Evolutionary conservation across 2,888 invertebrate species (phyloP).

Genomic region (Drosophila tripunctata): DNA sequence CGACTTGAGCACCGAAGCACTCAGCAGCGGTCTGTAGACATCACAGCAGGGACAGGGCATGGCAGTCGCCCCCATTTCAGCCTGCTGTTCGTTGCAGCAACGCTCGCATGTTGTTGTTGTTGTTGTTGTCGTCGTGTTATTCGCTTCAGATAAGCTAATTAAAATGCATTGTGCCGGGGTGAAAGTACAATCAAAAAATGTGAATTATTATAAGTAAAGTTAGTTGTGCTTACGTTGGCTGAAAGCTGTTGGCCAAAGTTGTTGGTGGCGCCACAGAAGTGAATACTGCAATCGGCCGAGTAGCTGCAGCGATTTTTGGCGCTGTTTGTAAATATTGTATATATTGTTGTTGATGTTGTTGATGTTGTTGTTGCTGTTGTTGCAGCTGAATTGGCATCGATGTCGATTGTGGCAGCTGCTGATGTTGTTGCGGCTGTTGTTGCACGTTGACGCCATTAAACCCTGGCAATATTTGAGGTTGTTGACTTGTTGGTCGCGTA

Average conservation of each 20-base stretch:
- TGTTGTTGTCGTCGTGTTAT: slow-evolving; percentile 22
- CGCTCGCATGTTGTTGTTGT: slow-evolving; percentile 35
- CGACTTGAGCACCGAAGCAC: slow-evolving; percentile 55
- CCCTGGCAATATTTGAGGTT: slow-evolving; percentile 66
- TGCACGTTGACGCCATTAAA: slow-evolving; percentile 75
- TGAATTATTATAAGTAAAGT: slow-evolving; percentile 40
- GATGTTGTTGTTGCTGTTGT: slow-evolving; percentile 43
- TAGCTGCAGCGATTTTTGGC: slow-evolving; percentile 48
- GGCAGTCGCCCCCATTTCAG: not conserved
- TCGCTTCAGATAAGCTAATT: slow-evolving; percentile 59
- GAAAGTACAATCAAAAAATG: slow-evolving; percentile 15
- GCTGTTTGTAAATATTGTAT: slow-evolving; percentile 38
- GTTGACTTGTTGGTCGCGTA: slow-evolving; percentile 61
- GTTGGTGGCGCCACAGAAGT: slow-evolving; percentile 22
- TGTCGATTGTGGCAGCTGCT: slow-evolving; percentile 24
- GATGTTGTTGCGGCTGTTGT: slow-evolving; percentile 27
- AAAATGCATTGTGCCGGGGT: slow-evolving; percentile 66
- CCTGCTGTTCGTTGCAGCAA: slow-evolving; percentile 45
- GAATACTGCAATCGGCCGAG: slow-evolving; percentile 4
- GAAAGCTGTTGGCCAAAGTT: slow-evolving; percentile 29
- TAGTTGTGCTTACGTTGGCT: slow-evolving; percentile 58
- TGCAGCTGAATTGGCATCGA: slow-evolving; percentile 28
- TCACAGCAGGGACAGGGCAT: slow-evolving; percentile 46
- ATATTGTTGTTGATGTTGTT: slow-evolving; percentile 11
- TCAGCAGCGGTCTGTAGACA: slow-evolving; percentile 55